These are phyloP conservation scores for Anastrepha ludens DNA, from an alignment of 1,140 invertebrate species.

Conservation along the genomic window DNA sequence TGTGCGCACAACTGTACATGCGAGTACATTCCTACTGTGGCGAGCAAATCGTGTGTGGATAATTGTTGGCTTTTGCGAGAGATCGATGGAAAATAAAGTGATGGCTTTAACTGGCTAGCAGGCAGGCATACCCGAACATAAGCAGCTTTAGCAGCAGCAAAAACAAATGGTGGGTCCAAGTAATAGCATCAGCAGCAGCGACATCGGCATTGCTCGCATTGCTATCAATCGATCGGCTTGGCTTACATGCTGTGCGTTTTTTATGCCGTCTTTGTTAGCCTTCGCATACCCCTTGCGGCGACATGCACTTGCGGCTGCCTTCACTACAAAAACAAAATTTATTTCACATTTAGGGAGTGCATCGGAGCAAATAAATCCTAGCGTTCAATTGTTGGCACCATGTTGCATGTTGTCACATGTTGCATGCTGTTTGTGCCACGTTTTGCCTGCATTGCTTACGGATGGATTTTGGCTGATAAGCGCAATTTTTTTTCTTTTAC, in stretches of 20 bases:
- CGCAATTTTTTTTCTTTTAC: neutral
- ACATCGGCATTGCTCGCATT: neutral
- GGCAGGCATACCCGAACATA: neutral
- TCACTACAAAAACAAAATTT: neutral
- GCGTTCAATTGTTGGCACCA: slow-evolving; percentile 21
- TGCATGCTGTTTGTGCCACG: slow-evolving; percentile 46
- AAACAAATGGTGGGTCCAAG: neutral
- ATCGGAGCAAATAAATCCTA: slow-evolving; percentile 1
- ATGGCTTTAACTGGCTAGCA: slow-evolving; percentile 45
- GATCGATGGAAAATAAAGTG: slow-evolving; percentile 49
- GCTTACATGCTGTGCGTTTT: slow-evolving; percentile 7
- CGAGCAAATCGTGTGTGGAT: slow-evolving; percentile 27
- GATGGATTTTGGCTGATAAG: slow-evolving; percentile 45
- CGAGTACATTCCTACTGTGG: neutral
- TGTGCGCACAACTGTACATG: neutral
- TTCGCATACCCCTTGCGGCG: neutral
- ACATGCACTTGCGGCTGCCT: neutral
- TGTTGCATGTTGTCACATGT: slow-evolving; percentile 46
- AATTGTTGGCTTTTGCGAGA: slow-evolving; percentile 39
- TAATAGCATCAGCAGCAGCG: neutral
- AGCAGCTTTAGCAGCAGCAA: slow-evolving; percentile 8
- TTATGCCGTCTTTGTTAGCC: neutral
- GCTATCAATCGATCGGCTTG: slow-evolving; percentile 22
- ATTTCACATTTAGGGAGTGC: slow-evolving; percentile 34
- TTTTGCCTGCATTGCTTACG: slow-evolving; percentile 28